Evolutionary conservation across 2,888 invertebrate species (phyloP).

Genomic region (Harpagoxenus sublaevis): DNA sequence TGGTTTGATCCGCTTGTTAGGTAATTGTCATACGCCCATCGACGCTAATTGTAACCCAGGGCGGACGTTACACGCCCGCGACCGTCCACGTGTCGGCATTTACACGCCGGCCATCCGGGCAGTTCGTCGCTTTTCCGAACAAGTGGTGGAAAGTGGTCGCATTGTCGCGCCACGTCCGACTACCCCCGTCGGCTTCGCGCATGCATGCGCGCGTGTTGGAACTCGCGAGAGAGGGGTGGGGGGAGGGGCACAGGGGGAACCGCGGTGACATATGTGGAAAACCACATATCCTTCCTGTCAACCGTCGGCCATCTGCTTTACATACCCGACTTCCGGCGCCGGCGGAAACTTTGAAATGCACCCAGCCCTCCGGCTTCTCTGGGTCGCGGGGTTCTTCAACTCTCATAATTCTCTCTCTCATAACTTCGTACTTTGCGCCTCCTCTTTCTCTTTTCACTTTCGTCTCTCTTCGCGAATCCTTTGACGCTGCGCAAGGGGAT

Average conservation of each 20-base stretch:
- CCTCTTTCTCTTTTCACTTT: neutral
- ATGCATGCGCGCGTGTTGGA: slow-evolving; percentile 30
- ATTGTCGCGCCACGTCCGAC: slow-evolving; percentile 26
- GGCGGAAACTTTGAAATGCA: slow-evolving; percentile 47
- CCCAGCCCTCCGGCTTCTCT: slow-evolving; percentile 40
- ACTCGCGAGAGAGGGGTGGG: neutral
- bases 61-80: neutral
- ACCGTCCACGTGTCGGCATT: slow-evolving; percentile 7
- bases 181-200: slow-evolving; percentile 14
- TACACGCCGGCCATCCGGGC: neutral
- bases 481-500: slow-evolving; percentile 12
- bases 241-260: too few species aligned
- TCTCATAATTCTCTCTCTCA: slow-evolving; percentile 5
- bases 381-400: slow-evolving; percentile 1
- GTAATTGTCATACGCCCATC: slow-evolving; percentile 10
- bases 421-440: neutral
- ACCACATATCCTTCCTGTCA: slow-evolving; percentile 81
- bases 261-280: slow-evolving; percentile 74
- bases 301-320: slow-evolving; percentile 78
- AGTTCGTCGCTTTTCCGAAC: slow-evolving; percentile 18
- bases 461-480: neutral
- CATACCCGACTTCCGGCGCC: slow-evolving; percentile 70
- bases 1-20: neutral
- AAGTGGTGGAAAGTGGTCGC: slow-evolving; percentile 33
- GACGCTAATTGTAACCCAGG: slow-evolving; percentile 2